Conservation (phyloP, 2,797 vertebrate species). For the Manis pentadactyla region DNA sequence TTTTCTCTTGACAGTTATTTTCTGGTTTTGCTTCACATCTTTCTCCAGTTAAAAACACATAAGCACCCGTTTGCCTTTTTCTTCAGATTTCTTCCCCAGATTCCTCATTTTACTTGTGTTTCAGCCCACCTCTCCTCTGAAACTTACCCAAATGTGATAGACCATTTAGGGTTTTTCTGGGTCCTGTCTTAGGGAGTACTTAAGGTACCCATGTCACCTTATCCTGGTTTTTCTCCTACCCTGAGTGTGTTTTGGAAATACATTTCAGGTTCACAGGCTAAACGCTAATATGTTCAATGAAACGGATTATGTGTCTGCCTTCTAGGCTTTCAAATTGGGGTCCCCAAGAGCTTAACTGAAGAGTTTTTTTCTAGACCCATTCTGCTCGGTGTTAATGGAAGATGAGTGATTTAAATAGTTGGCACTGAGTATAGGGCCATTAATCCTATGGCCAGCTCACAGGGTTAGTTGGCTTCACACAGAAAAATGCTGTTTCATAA, state of each 20-base stretch:
- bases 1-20: neutral
- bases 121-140: neutral
- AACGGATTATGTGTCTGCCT: neutral
- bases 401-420: slow-evolving; percentile 37
- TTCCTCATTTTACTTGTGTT: neutral
- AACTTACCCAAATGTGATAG: neutral
- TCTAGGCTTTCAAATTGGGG: neutral
- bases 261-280: neutral
- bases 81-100: neutral
- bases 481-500: slow-evolving; percentile 77
- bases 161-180: neutral
- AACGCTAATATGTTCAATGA: neutral
- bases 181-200: neutral
- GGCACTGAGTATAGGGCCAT: neutral
- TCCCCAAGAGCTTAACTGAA: neutral
- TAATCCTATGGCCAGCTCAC: neutral
- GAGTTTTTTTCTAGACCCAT: neutral
- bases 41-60: neutral
- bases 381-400: slow-evolving; percentile 24
- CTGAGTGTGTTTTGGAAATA: slow-evolving; percentile 17
- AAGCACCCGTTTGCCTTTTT: neutral
- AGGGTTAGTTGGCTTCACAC: slow-evolving; percentile 29
- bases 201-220: neutral
- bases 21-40: neutral
- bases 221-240: neutral